These are phyloP conservation scores for Natrix natrix DNA, from an alignment of 2,797 vertebrate species.

Conservation along the genomic window DNA sequence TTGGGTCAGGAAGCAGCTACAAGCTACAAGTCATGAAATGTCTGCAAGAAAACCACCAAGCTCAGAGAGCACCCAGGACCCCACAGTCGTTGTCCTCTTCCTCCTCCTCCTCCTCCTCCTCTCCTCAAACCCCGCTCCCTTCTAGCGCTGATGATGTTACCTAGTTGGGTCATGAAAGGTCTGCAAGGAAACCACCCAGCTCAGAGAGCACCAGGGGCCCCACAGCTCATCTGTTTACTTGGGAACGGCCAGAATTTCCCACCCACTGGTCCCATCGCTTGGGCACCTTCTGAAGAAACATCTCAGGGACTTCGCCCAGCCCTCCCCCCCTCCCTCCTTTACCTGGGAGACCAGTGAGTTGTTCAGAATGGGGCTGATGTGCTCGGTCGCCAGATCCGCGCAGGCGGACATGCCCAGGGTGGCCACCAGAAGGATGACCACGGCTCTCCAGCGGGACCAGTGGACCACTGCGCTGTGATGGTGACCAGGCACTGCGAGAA, in stretches of 20 bases:
- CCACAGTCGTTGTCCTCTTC: too few relatives aligned
- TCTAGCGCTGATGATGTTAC: not conserved
- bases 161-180: not conserved
- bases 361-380: constrained; percentile 86
- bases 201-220: not conserved
- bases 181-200: not conserved
- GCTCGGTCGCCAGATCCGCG: constrained; percentile 84
- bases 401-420: constrained; percentile 86
- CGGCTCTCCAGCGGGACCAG: constrained; percentile 81
- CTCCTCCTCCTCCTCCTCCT: too few relatives aligned
- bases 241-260: not conserved
- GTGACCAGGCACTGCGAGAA: constrained; percentile 60
- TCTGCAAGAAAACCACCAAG: too few relatives aligned
- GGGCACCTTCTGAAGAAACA: not conserved
- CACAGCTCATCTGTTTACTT: not conserved
- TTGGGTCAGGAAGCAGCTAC: too few relatives aligned
- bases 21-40: too few relatives aligned
- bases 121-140: too few relatives aligned
- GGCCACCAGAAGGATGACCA: constrained; percentile 79
- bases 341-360: constrained; percentile 85
- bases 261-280: not conserved
- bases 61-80: too few relatives aligned
- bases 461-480: constrained; percentile 74
- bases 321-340: constrained; percentile 7
- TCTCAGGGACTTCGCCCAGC: not conserved